A percentile compares a stretch with the other conserved stretches of the same genome.
These are phyloP conservation scores for Xenentodon cancila DNA, from an alignment of 2,797 vertebrate species.

Conservation along the genomic window DNA sequence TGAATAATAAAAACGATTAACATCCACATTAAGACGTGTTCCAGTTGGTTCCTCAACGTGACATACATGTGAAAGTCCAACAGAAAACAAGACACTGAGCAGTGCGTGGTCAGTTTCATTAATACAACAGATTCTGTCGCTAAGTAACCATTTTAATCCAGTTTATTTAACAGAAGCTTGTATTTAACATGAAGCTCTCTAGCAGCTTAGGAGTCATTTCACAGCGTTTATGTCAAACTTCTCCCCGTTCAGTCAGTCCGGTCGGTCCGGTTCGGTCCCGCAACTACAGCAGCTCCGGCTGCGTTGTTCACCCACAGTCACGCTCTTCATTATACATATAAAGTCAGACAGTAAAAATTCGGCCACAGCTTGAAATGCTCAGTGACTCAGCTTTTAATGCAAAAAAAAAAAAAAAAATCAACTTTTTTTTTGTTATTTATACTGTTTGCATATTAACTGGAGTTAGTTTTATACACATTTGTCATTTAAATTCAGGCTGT, in stretches of 20 bases:
- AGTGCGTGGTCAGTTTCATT: slow-evolving; percentile 9
- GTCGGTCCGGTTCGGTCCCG: neutral
- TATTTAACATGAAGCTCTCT: neutral
- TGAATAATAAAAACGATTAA: neutral
- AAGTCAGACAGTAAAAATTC: neutral
- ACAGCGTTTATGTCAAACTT: slow-evolving; percentile 36
- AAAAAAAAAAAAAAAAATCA: neutral
- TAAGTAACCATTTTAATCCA: slow-evolving; percentile 11
- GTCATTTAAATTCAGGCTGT: neutral
- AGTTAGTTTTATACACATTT: no score
- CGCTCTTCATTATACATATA: neutral
- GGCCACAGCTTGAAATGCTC: slow-evolving; percentile 7
- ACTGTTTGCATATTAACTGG: neutral
- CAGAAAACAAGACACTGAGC: slow-evolving; percentile 14
- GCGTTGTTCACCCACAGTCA: neutral
- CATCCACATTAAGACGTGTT: slow-evolving; percentile 54
- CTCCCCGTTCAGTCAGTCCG: neutral
- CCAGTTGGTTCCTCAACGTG: slow-evolving; percentile 14
- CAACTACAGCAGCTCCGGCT: slow-evolving; percentile 25
- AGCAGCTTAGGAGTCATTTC: slow-evolving; percentile 32
- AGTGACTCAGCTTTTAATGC: neutral
- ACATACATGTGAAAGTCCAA: slow-evolving; percentile 11
- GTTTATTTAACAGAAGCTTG: neutral
- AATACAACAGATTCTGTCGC: slow-evolving; percentile 19
- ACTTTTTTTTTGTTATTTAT: neutral